A percentile compares a stretch with the other conserved stretches of the same genome.
Conservation (phyloP, 2,113 vertebrate species). For the Micromys minutus region DNA sequence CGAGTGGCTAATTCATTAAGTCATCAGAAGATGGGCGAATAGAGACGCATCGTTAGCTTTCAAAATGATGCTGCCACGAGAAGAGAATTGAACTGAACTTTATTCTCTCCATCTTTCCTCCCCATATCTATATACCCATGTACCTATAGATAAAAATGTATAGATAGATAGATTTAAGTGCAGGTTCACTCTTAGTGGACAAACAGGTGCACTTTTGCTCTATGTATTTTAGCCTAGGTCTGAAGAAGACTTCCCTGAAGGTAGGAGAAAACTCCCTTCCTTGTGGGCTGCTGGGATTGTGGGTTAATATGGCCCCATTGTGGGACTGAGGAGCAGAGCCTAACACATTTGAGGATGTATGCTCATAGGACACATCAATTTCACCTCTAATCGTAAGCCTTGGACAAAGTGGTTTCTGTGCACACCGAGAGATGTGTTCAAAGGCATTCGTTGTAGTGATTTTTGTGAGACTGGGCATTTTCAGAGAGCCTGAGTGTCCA, state of each 20-base stretch:
- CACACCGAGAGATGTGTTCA: neutral
- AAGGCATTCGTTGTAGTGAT: neutral
- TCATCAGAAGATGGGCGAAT: slow-evolving; percentile 67
- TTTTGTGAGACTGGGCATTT: neutral
- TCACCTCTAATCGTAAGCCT: neutral
- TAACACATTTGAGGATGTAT: neutral
- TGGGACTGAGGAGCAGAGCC: neutral
- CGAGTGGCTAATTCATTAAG: slow-evolving; percentile 79
- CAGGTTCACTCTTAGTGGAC: slow-evolving; percentile 50
- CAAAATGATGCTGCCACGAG: slow-evolving; percentile 66
- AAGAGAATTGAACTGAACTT: slow-evolving; percentile 64
- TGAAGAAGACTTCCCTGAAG: neutral
- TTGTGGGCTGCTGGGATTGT: neutral
- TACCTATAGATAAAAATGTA: neutral
- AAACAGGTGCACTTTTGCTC: neutral
- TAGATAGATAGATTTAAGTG: neutral
- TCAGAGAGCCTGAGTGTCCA: neutral
- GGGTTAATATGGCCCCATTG: neutral
- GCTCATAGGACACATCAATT: neutral
- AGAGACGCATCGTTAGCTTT: slow-evolving; percentile 57
- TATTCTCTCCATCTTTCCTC: neutral
- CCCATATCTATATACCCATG: neutral
- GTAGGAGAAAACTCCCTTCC: neutral
- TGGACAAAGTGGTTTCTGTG: neutral
- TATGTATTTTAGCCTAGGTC: neutral